Conservation (phyloP, 2,888 invertebrate genomes). For the Callyntrura guangdongensis region DNA sequence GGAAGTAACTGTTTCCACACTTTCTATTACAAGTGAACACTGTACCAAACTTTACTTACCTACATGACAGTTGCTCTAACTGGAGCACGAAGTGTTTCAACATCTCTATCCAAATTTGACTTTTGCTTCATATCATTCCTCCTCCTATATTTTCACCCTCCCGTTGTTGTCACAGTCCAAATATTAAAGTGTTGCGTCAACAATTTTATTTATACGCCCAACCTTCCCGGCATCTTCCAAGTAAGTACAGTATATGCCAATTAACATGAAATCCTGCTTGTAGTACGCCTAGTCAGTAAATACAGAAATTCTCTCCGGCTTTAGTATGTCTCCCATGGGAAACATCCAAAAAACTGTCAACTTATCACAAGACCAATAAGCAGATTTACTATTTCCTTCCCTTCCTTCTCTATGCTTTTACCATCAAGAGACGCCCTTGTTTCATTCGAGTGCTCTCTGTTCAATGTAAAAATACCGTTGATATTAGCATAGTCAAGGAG, state of each 20-base stretch:
- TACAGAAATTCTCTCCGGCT: constrained; percentile 26
- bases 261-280: constrained; percentile 50
- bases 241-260: constrained; percentile 41
- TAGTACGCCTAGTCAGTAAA: too few relatives aligned
- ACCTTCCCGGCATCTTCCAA: constrained; percentile 1
- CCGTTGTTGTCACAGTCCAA: not conserved
- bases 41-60: too few relatives aligned
- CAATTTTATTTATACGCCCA: not conserved
- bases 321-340: constrained; percentile 41
- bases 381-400: constrained; percentile 39
- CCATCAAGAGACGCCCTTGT: not conserved
- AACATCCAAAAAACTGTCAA: constrained; percentile 54
- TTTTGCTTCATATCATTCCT: not conserved
- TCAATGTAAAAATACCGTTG: constrained; percentile 5
- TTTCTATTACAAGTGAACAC: too few relatives aligned
- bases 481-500: constrained; percentile 7
- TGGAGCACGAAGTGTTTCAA: not conserved
- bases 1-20: not conserved
- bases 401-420: constrained; percentile 1
- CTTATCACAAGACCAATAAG: constrained; percentile 58
- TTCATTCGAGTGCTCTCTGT: not conserved
- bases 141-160: not conserved
- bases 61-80: not conserved
- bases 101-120: not conserved
- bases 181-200: constrained; percentile 29